These are phyloP conservation scores for Penaeus chinensis DNA, from an alignment of 1,140 invertebrate genomes.

Conservation along the genomic window DNA sequence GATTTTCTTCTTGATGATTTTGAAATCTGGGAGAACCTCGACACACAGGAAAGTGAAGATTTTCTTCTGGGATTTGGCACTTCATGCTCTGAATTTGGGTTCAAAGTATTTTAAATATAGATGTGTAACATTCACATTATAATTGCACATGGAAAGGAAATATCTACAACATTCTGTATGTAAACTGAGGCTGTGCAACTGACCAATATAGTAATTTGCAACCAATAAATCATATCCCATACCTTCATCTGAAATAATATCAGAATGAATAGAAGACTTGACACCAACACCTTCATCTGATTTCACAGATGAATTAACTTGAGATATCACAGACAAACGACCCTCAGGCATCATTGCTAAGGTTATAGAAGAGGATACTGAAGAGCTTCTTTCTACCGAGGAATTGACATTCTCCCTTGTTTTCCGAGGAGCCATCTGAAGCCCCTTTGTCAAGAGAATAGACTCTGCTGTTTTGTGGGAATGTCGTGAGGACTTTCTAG, in stretches of 20 bases:
- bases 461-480: conserved; percentile 6
- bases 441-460: not conserved
- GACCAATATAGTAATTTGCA: no score
- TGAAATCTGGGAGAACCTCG: not conserved
- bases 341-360: not conserved
- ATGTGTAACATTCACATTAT: not conserved
- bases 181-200: no score
- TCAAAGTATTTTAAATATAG: not conserved
- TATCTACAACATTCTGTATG: no score
- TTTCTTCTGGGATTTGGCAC: not conserved
- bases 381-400: not conserved
- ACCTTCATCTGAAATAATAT: no score
- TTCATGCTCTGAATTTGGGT: conserved; percentile 2
- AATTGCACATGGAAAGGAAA: not conserved
- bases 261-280: no score
- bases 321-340: not conserved
- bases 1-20: conserved; percentile 1
- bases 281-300: no score
- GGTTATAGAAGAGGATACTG: not conserved
- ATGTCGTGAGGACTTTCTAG: conserved; percentile 18
- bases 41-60: not conserved
- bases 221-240: no score
- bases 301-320: no score
- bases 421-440: conserved; percentile 38
- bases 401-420: conserved; percentile 23